Conservation (phyloP, 2,797 vertebrate genomes). For the Kryptopterus vitreolus region DNA sequence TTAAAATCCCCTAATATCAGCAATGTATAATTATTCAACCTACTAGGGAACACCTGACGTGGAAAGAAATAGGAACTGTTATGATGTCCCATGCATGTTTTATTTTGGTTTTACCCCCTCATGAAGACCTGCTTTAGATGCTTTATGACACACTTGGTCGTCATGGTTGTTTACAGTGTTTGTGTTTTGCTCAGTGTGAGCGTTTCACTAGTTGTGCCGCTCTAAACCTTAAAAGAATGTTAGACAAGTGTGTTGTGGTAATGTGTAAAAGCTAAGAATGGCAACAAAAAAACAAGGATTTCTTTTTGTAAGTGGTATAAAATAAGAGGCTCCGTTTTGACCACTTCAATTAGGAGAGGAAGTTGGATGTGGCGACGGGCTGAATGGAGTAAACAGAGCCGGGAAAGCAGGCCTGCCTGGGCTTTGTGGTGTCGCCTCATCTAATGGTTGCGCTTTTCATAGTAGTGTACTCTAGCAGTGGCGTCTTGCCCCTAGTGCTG, state of each 20-base stretch:
- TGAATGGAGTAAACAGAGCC: slow-evolving; percentile 20
- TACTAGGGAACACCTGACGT: neutral
- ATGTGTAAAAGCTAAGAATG: slow-evolving; percentile 40
- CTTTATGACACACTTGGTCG: neutral
- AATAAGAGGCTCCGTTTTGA: slow-evolving; percentile 15
- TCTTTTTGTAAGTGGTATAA: slow-evolving; percentile 1
- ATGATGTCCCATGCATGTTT: neutral
- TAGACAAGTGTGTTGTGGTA: slow-evolving; percentile 20
- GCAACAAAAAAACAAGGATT: neutral
- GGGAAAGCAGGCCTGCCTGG: neutral
- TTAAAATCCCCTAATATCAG: neutral
- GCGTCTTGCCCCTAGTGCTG: neutral
- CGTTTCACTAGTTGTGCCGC: slow-evolving; percentile 14
- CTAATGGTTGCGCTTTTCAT: neutral
- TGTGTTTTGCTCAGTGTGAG: neutral
- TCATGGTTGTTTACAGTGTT: neutral
- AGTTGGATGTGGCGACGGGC: slow-evolving; percentile 10
- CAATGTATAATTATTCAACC: neutral
- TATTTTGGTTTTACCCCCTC: neutral
- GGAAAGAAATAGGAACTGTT: neutral
- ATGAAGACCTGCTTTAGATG: neutral
- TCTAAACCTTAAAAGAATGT: slow-evolving; percentile 26
- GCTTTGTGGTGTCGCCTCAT: neutral
- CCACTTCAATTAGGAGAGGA: slow-evolving; percentile 20
- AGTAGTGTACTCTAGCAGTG: neutral